Evolutionary conservation across 2,113 vertebrate species (phyloP), one percentile per base, ranked within the genome.

Genomic region (Oreocharis arfaki): DNA sequence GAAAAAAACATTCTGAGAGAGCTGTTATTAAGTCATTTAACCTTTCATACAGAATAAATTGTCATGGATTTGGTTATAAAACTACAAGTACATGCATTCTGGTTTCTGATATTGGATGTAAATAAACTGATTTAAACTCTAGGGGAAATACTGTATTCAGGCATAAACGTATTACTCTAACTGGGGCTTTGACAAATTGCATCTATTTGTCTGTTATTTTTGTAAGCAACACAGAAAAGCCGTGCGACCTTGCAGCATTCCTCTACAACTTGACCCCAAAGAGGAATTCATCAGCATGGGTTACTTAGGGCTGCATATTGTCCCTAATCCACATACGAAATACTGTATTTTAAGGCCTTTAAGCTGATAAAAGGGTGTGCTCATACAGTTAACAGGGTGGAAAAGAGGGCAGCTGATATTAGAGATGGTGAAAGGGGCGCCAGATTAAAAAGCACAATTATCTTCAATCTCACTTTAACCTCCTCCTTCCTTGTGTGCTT

Each of bases 11-110:
- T 87, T 87, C 19, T 13, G 33, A 90, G 60, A 87, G 92, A 84
- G 10, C 16, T 3, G 6, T 94, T 96, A 65, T 87, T 94, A 90
- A 87, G 33, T 61, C n/a, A 78, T 87, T 96, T 95, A 80, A 86
- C 37, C 44, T 97, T 96, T 96, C 64, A 94, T 55, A 53, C 23
- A 74, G 89, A 90, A 82, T 53, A 81, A 87, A 77, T 89, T 94
- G 75, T 87, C 67, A 60, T 50, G 42, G 65, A 89, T 92, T 96
- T 90, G 84, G 27, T 87, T 80, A 44, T 89, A 96, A 88, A 94
- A 64, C 26, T 81, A 61, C 33, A 94, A 80, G 56, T 83, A 94
- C 84, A 89, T 87, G 76, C 12, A 59, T 92, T 94, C 27, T 46
- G 2, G 16, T 47, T 89, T 73, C 53, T 84, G 79, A 68, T 49